A percentile compares a stretch with the other conserved stretches of the same genome.
Evolutionary conservation across 2,888 invertebrate species (phyloP).

Genomic region (Parasteatoda lunata): DNA sequence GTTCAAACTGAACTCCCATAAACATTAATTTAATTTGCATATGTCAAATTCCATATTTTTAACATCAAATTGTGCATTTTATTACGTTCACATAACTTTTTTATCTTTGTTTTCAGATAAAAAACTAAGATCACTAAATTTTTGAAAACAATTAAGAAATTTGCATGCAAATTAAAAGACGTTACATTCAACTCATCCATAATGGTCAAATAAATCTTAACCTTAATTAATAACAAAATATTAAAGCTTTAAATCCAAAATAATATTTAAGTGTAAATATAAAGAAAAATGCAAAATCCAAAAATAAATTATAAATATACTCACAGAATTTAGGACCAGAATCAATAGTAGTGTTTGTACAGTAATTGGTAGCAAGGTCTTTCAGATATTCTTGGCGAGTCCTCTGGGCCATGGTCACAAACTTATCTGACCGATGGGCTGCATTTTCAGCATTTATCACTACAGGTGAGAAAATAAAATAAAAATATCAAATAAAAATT

Average conservation of each 20-base stretch:
- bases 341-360: conserved; percentile 86
- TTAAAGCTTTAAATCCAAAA: not conserved
- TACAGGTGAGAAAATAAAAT: conserved; percentile 70
- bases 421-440: conserved; percentile 95
- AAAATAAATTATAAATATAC: conserved; percentile 73
- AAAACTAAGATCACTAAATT: no score
- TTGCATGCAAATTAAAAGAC: no score
- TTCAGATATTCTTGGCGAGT: conserved; percentile 96
- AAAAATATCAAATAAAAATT: not conserved
- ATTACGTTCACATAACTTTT: no score
- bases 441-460: conserved; percentile 98
- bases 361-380: conserved; percentile 90
- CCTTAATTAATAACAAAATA: no score
- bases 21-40: not conserved
- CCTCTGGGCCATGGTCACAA: conserved; percentile 96
- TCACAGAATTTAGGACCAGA: conserved; percentile 90
- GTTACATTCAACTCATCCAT: no score
- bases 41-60: no score
- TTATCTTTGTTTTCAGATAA: no score
- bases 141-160: no score
- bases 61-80: no score
- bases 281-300: no score
- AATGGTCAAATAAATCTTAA: no score
- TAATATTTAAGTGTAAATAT: not conserved
- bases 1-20: not conserved